Percentiles rank a stretch among this genome's conserved stretches.
These are phyloP conservation scores for Pipa parva DNA, from an alignment of 2,113 vertebrate species.

Conservation along the genomic window DNA sequence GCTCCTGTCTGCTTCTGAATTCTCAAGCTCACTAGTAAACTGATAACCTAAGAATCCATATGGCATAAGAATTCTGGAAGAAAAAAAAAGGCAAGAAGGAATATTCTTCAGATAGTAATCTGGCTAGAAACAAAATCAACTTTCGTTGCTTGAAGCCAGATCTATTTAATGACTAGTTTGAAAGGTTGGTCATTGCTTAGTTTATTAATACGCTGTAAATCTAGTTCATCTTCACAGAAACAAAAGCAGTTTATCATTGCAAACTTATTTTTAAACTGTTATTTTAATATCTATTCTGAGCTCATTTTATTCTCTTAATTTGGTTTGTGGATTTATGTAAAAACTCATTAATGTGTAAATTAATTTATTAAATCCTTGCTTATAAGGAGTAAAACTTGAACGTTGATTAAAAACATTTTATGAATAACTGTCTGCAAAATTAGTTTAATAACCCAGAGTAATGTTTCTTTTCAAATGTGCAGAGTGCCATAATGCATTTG, in stretches of 20 bases:
- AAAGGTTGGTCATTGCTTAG: not conserved
- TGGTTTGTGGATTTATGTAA: not conserved
- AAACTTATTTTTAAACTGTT: not conserved
- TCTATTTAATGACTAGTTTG: not conserved
- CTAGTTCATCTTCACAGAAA: not conserved
- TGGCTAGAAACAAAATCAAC: too few species aligned
- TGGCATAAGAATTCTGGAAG: too few species aligned
- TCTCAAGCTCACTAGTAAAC: too few species aligned
- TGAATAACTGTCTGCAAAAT: not conserved
- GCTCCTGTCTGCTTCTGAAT: too few species aligned
- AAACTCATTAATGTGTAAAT: conserved; percentile 7
- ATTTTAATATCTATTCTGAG: not conserved
- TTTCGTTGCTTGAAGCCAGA: too few species aligned
- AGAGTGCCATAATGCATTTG: conserved; percentile 94
- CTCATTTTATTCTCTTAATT: not conserved
- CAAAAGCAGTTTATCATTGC: not conserved
- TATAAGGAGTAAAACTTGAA: not conserved
- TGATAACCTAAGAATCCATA: too few species aligned
- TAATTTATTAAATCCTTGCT: not conserved
- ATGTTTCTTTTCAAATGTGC: conserved; percentile 36
- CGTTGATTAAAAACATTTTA: not conserved
- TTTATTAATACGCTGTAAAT: not conserved
- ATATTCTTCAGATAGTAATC: too few species aligned
- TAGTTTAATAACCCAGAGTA: not conserved
- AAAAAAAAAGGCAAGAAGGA: too few species aligned